Conservation (phyloP, 1,140 invertebrate species). For the Drosophila novamexicana region DNA sequence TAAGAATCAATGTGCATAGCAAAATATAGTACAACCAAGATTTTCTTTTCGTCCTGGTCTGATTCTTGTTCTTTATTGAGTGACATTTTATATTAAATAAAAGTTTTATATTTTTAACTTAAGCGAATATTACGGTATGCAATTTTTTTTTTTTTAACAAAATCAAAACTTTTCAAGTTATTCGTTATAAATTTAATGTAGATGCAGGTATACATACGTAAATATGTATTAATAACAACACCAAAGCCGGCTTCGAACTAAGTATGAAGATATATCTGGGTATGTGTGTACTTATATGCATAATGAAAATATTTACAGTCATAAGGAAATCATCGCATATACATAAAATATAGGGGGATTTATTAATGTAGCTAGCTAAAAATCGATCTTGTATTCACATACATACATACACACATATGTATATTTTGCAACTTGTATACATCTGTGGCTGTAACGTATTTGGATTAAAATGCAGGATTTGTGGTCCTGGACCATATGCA, state of each 20-base stretch:
- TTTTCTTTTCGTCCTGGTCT: slow-evolving; percentile 34
- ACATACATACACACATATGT: neutral
- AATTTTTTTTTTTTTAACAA: slow-evolving; percentile 45
- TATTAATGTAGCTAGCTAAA: slow-evolving; percentile 28
- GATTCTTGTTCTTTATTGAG: slow-evolving; percentile 55
- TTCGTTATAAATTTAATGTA: slow-evolving; percentile 41
- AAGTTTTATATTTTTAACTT: slow-evolving; percentile 43
- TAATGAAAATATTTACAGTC: slow-evolving; percentile 48
- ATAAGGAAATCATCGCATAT: slow-evolving; percentile 32
- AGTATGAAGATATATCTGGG: slow-evolving; percentile 8
- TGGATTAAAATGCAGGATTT: slow-evolving; percentile 16
- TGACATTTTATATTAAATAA: slow-evolving; percentile 47
- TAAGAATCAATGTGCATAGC: neutral
- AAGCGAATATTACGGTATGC: slow-evolving; percentile 33
- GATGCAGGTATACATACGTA: slow-evolving; percentile 32
- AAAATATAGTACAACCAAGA: neutral
- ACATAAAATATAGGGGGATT: slow-evolving; percentile 20
- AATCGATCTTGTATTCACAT: slow-evolving; percentile 32
- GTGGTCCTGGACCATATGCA: slow-evolving; percentile 57
- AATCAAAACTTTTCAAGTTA: slow-evolving; percentile 59
- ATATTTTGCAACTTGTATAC: slow-evolving; percentile 11
- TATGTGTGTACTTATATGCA: slow-evolving; percentile 19
- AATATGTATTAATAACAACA: slow-evolving; percentile 66
- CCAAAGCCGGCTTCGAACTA: slow-evolving; percentile 61
- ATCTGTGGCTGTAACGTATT: neutral